Conservation (phyloP, 2,888 invertebrate genomes). For the Trachelus tabidus region DNA sequence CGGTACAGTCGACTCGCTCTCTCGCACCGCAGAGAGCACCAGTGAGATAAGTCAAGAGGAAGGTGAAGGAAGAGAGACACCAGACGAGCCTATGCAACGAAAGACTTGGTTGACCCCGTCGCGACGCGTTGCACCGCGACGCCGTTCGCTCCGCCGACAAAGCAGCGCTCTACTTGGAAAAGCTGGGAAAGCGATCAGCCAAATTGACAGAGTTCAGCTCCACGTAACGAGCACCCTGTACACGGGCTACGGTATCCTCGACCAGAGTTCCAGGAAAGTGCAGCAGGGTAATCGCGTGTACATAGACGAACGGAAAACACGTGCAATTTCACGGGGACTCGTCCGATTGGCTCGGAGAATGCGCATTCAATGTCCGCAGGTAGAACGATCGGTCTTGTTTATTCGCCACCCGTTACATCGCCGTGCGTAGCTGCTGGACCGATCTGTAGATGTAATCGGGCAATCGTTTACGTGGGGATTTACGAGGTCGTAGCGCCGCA, state of each 20-base stretch:
- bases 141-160: background rate
- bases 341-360: background rate
- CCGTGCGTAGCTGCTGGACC: slow-evolving; percentile 21
- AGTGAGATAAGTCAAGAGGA: background rate
- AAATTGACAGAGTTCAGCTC: background rate
- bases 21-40: background rate
- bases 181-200: background rate
- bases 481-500: slow-evolving; percentile 29
- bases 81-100: background rate
- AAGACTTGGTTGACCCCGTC: background rate
- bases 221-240: background rate
- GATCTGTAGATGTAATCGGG: slow-evolving; percentile 33
- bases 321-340: background rate
- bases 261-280: background rate
- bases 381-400: background rate
- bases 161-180: background rate
- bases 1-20: background rate
- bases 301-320: background rate
- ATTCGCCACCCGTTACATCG: slow-evolving; percentile 7
- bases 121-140: background rate
- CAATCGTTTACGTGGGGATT: slow-evolving; percentile 35
- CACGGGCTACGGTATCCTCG: background rate
- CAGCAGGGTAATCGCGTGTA: background rate
- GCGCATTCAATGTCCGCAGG: background rate
- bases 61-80: background rate